These are phyloP conservation scores for Oophaga pumilio DNA, from an alignment of 2,113 vertebrate genomes.

Conservation along the genomic window DNA sequence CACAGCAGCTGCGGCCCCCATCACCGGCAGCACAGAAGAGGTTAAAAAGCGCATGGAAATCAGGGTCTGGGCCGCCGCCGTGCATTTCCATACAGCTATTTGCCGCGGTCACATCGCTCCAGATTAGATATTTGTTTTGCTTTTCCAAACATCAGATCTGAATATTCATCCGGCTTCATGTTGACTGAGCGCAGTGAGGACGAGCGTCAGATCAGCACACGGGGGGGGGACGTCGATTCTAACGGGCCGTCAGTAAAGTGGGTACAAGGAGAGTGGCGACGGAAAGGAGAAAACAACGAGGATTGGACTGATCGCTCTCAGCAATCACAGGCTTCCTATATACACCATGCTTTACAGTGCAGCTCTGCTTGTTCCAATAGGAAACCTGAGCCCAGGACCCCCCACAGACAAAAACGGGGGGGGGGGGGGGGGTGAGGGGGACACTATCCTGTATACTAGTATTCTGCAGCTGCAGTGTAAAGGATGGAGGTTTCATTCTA, in stretches of 20 bases:
- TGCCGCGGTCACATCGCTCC: conserved; percentile 14
- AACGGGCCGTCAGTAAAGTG: neutral
- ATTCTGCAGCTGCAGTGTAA: no score
- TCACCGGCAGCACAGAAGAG: neutral
- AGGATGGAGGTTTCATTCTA: no score
- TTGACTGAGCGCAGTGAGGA: neutral
- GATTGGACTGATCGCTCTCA: no score
- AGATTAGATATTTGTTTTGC: conserved; percentile 31
- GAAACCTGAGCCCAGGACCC: neutral
- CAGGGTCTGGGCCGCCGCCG: neutral
- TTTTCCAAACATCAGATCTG: conserved; percentile 21
- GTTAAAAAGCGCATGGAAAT: conserved; percentile 42
- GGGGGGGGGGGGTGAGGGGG: no score
- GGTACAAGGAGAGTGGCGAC: no score
- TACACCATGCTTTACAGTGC: neutral
- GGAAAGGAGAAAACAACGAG: no score
- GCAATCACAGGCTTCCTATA: no score
- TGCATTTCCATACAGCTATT: conserved; percentile 37
- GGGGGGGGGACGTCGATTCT: neutral
- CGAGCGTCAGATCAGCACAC: neutral
- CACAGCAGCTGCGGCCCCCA: neutral
- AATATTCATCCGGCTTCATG: conserved; percentile 25
- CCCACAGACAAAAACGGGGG: neutral
- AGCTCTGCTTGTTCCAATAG: neutral
- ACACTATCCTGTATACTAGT: no score